Percentiles rank a stretch among this genome's conserved stretches.
These are phyloP conservation scores for Serripes groenlandicus DNA, from an alignment of 2,888 invertebrate genomes.

Conservation along the genomic window DNA sequence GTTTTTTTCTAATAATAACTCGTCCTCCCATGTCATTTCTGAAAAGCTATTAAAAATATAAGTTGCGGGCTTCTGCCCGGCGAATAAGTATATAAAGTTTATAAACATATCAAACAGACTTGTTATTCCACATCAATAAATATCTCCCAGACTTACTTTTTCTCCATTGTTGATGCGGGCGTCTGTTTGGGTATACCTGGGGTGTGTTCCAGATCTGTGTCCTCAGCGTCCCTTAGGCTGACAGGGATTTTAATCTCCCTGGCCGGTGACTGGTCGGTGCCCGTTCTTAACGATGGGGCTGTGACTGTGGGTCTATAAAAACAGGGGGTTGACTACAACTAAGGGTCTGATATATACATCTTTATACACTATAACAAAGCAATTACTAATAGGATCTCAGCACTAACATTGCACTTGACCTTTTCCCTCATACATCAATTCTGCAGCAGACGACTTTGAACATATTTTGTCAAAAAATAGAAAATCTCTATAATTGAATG, in stretches of 20 bases:
- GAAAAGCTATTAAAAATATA: too few relatives aligned
- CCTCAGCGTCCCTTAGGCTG: slow-evolving; percentile 56
- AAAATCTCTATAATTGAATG: background rate
- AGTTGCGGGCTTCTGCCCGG: too few relatives aligned
- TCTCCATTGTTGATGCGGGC: slow-evolving; percentile 38
- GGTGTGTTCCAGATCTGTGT: slow-evolving; percentile 31
- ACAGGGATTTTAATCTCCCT: slow-evolving; percentile 64
- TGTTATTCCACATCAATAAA: too few relatives aligned
- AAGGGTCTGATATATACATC: background rate
- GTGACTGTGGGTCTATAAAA: slow-evolving; percentile 58
- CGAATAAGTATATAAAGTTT: too few relatives aligned
- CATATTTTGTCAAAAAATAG: background rate
- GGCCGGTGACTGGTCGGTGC: slow-evolving; percentile 15
- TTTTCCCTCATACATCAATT: background rate
- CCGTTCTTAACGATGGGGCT: slow-evolving; percentile 35
- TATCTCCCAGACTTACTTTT: slow-evolving; percentile 64
- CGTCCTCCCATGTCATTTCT: too few relatives aligned
- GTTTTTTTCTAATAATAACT: too few relatives aligned
- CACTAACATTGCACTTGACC: background rate
- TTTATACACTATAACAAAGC: background rate
- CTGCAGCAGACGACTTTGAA: background rate
- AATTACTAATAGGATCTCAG: background rate
- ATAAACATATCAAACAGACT: too few relatives aligned
- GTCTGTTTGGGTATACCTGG: slow-evolving; percentile 49
- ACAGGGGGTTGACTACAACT: background rate